Evolutionary conservation across 2,888 invertebrate species (phyloP), one percentile per base, ranked within the genome.

Genomic region (Horisme vitalbata): DNA sequence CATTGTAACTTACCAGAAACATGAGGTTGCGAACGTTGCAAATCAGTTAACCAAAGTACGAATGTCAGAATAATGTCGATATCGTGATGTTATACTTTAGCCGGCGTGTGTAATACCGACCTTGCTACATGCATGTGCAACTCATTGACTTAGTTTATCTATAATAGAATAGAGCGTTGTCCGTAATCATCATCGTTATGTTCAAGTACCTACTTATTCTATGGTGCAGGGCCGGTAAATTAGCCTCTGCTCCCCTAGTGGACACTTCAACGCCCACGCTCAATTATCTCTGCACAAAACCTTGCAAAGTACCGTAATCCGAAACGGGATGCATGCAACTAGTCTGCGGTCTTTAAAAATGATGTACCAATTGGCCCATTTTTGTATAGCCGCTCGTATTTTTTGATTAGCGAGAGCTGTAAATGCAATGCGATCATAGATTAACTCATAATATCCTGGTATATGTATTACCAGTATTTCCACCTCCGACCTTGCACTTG

Each of bases 251-350:
- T 10, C 59, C 38, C 68, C n/a, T n/a, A n/a, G 67, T 67, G 52
- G 44, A 60, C 57, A 72, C 75, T 71, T 58, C 52, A 49, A 68
- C 79, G 73, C 79, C 80, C 69, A 80, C 79, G 39, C 46, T 55
- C 60, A 70, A 73, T 79, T 73, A 72, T 47, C 57, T 48, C 51
- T 43, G 41, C 63, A 63, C 63, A 52, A 41, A 45, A 56, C 56
- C 58, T 54, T 48, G 47, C 34, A 20, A 51, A 34, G 32, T 46
- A 30, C 45, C 52, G 52, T 54, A 51, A 52, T 59, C 32, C 35
- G 39, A 35, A 50, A 54, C 44, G 47, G 45, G 47, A 52, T 52
- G 53, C 45, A 45, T 49, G 37, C 48, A 49, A 46, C 52, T 45
- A 44, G 33, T 38, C 38, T 35, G 31, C 37, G 26, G 24, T 35